Evolutionary conservation across 2,888 invertebrate genomes (phyloP), one percentile per base, ranked within the genome.

Genomic region (Globia sparganii): DNA sequence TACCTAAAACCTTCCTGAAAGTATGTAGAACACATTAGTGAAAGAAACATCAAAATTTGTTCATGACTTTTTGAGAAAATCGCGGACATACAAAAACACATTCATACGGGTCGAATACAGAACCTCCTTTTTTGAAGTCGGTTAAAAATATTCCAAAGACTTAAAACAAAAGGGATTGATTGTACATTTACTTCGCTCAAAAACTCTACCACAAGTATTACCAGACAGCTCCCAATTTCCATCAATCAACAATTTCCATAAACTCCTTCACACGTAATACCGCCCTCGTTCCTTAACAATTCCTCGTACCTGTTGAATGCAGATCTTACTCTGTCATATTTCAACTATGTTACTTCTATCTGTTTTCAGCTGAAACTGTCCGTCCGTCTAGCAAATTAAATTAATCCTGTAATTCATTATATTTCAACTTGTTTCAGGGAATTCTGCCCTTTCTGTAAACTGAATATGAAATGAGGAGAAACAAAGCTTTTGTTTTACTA

Each of bases 231-330:
- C 31, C 18, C 40, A 31, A 56, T 62, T 49, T 6, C 18, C 13
- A 58, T 72, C 25, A 53, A 72, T 18, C 28, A 31, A 65, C 15
- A 59, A 71, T 53, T 5, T 28, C 56, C 56, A 31, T 61, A 21
- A 1, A 34, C 11, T 34, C 34, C 4, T 25, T 25, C 25, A 82
- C 46, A 86, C 76, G 81, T 82, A 86, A 85, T 85, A 69, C 59
- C 6, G 0, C 11, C 64, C 25, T 75, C 66, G 62, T 70, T 75
- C 66, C 43, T 13, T 31, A 49, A 77, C 80, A 80, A 80, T 76
- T 46, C 61, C 5, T 25, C 21, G 9, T 67, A 88, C 86, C 88
- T 87, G 86, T 86, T 86, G 86, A 85, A 70, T 69, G 21, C 56
- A 75, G 53, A 75, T 76, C 77, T 76, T 79, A 64, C 73, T 72